Base-by-base conservation (phyloP, 2,888 invertebrate genomes). In the Choristoneura rosaceana region DNA sequence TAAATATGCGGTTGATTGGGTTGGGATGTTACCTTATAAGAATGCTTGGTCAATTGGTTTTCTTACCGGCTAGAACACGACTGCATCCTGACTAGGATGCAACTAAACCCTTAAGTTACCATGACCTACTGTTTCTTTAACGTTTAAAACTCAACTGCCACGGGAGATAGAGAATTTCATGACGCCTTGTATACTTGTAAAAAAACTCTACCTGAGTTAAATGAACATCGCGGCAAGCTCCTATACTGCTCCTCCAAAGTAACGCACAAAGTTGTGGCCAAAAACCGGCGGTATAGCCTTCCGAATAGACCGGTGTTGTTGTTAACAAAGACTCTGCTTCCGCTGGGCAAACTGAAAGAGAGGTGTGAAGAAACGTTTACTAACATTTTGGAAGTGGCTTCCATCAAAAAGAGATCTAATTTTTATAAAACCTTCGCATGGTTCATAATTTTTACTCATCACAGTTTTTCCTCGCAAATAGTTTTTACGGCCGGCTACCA, bases 161-260 rank as follows among this genome's bases (percentile, higher is more conserved):
- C 12, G 12, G 10, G 43, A 43, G 43, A 43, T 12, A 12, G 10
- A 41, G 12, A 4, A 12, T 4, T 43, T 43, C 12, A 12, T 43
- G 43, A 12, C 12, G 12, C 12, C 4, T 12, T 0, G 4, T 5
- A 38, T 43, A 43, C 12, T 12, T 3, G 17, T 52, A 17, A 15
- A 17, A 52, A 15, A 17, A 43, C 43, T 9, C 52, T 52, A 92
- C 93, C 88, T 93, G 93, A 41, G 93, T 92, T 41, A 93, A 81
- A 77, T 93, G 86, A 0, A 93, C 90, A 76, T 94, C 94, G 71
- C 94, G 83, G 3, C 88, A n/a, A 0, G 87, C 87, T 10, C 92
- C 89, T 17, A 90, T 79, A 71, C 84, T 84, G 63, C 91, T 90
- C 62, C 94, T 81, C 88, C 91, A 91, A 0, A 94, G 80, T 3